Conservation (phyloP, 1,140 invertebrate species). For the Lordiphosa stackelbergi region DNA sequence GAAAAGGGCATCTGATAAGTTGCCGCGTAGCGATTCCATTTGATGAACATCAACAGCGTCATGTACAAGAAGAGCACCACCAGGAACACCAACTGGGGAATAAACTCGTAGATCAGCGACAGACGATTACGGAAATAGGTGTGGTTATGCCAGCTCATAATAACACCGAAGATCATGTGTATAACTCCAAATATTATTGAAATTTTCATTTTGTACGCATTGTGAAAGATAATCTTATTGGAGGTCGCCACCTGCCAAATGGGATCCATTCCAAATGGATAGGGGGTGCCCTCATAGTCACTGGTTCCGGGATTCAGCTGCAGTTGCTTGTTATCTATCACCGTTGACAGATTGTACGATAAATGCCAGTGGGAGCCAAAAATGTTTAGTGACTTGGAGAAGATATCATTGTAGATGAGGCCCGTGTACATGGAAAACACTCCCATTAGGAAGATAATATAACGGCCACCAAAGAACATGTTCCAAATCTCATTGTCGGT, state of each 20-base stretch:
- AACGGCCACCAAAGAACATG: slow-evolving; percentile 98
- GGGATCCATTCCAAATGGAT: slow-evolving; percentile 95
- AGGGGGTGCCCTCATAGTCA: slow-evolving; percentile 83
- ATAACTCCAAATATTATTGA: slow-evolving; percentile 94
- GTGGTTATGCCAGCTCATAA: slow-evolving; percentile 88
- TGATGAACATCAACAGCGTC: slow-evolving; percentile 92
- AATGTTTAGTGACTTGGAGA: slow-evolving; percentile 97
- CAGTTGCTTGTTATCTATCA: slow-evolving; percentile 79
- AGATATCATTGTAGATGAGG: slow-evolving; percentile 98
- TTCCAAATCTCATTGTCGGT: slow-evolving; percentile 91
- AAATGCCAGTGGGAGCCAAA: slow-evolving; percentile 94
- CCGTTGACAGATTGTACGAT: slow-evolving; percentile 79
- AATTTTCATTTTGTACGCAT: slow-evolving; percentile 97
- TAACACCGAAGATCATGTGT: slow-evolving; percentile 95
- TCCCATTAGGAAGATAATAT: slow-evolving; percentile 99
- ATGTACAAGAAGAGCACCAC: slow-evolving; percentile 92
- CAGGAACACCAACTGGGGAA: slow-evolving; percentile 92
- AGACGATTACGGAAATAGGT: slow-evolving; percentile 89
- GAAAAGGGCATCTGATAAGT: slow-evolving; percentile 78
- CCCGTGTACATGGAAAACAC: slow-evolving; percentile 99
- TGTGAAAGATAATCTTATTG: slow-evolving; percentile 94
- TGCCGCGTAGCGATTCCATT: slow-evolving; percentile 89
- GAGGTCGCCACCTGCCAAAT: slow-evolving; percentile 90
- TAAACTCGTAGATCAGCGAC: slow-evolving; percentile 89
- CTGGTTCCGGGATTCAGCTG: slow-evolving; percentile 82